Base-by-base conservation (phyloP, 2,797 vertebrate species). In the Crax fasciolata region DNA sequence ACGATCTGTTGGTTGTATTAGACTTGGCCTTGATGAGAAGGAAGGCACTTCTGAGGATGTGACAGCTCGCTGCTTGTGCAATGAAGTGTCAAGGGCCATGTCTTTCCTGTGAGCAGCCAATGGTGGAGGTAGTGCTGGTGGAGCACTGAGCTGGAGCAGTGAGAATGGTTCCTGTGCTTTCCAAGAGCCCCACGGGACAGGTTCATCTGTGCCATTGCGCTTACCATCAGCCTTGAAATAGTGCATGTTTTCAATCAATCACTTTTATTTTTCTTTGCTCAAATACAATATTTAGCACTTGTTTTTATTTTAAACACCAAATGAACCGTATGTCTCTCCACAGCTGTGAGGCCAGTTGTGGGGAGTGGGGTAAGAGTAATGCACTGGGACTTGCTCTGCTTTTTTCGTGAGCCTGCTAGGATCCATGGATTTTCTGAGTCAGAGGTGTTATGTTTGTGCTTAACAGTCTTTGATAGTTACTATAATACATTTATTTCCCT, bases 181-280 rank as follows among this genome's bases (percentile, higher is more conserved):
- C 10, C 28, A 43, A 58, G 63, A 51, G 5, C 12, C 9, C 25
- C 3, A n/a, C 32, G n/a, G 71, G 21, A 23, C 0, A 0, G 11
- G 27, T 70, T 63, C n/a, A 4, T 15, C 52, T 80, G 48, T 20
- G 17, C 11, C 2, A 10, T 27, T 59, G 24, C 61, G 7, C 27
- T 41, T 44, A 14, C 49, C 12, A 41, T 32, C 19, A 43, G 19
- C 43, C 75, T 46, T 57, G 70, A 79, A 58, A 58, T 27, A 28
- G 11, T 1, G 7, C 13, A 2, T 10, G 2, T 19, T 86, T 46
- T 68, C 46, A 39, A 17, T 20, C 1, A 5, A 12, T 63, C 35
- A 2, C 30, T 76, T 75, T 19, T 27, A 6, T 58, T 81, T 81
- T 13, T 38, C 19, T 32, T 30, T 51, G 35, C 63, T 48, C 55